Evolutionary conservation across 2,888 invertebrate species (phyloP).

Genomic region (Acleris laterana): DNA sequence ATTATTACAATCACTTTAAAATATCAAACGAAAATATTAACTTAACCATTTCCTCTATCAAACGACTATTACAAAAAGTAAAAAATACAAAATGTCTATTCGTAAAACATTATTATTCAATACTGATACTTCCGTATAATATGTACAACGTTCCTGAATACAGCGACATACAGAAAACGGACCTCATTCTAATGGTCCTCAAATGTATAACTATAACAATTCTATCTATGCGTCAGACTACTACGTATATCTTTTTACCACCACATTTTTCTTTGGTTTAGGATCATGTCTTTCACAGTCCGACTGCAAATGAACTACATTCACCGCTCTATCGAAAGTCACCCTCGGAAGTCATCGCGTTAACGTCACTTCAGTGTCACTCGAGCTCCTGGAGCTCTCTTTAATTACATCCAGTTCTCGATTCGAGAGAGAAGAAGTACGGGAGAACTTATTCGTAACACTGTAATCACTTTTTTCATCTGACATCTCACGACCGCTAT

Average conservation of each 20-base stretch:
- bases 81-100: constrained; percentile 58
- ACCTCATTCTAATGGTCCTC: constrained; percentile 69
- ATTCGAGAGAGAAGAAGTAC: constrained; percentile 77
- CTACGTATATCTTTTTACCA: constrained; percentile 55
- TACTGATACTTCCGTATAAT: constrained; percentile 27
- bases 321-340: constrained; percentile 74
- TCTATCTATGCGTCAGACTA: constrained; percentile 48
- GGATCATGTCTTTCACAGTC: constrained; percentile 60
- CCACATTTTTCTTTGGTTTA: constrained; percentile 41
- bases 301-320: constrained; percentile 71
- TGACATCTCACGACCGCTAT: constrained; percentile 63
- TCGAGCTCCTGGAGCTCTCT: constrained; percentile 81
- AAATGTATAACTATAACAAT: constrained; percentile 50
- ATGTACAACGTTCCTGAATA: constrained; percentile 30
- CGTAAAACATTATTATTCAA: constrained; percentile 29
- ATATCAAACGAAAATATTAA: constrained; percentile 13
- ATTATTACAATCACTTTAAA: constrained; percentile 5
- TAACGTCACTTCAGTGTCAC: constrained; percentile 81
- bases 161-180: constrained; percentile 54
- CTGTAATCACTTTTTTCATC: constrained; percentile 77
- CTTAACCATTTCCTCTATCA: constrained; percentile 13
- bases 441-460: constrained; percentile 73
- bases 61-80: constrained; percentile 51
- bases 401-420: constrained; percentile 81
- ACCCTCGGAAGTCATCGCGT: constrained; percentile 82